Base-by-base conservation (phyloP, 1,140 invertebrate genomes). In the Diabrotica virgifera region DNA sequence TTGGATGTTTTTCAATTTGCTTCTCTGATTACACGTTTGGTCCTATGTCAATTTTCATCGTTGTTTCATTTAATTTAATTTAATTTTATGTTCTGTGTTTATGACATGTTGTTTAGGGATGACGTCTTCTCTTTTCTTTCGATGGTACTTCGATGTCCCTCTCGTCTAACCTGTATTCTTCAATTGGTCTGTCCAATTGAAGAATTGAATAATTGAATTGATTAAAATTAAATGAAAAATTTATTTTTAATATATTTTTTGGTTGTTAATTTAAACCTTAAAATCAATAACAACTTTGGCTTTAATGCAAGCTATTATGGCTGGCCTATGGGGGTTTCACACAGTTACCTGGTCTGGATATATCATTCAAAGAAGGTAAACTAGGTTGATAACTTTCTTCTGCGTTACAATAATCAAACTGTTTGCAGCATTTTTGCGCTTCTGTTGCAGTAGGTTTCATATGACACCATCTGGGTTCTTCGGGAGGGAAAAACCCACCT, bases 401-500 rank as follows among this genome's bases (percentile, higher is more conserved):
- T 65, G 67, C 75, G 82, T 90, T 91, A 81, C 89, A 91, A 78
- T 83, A 84, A 78, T 91, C 86, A 76, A 78, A 79, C 76, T 85
- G 78, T 68, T 84, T 82, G 82, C 89, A 90, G 78, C 82, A 82
- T 37, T 64, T 74, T 78, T 54, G 73, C 74, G 51, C 73, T 75
- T 74, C 77, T 70, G 76, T 74, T 10, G 40, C 8, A 46, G 40
- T 46, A 46, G 40, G 8, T 46, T 46, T 46, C 40, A 10, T 8
- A 77, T 79, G 81, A 81, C 90, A 92, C 81, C 79, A 81, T 68
- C 83, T 78, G 52, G 89, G 86, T 68, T 83, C 80, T 80, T 89
- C 89, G 70, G 88, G 88, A 72, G 90, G 90, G 76, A 91, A 88
- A 83, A 87, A 87, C 68, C 86, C 78, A 69, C 80, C 79, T 82